Percentiles rank a stretch among this genome's conserved stretches.
Conservation (phyloP, 2,113 vertebrate genomes). For the Pollachius pollachius region DNA sequence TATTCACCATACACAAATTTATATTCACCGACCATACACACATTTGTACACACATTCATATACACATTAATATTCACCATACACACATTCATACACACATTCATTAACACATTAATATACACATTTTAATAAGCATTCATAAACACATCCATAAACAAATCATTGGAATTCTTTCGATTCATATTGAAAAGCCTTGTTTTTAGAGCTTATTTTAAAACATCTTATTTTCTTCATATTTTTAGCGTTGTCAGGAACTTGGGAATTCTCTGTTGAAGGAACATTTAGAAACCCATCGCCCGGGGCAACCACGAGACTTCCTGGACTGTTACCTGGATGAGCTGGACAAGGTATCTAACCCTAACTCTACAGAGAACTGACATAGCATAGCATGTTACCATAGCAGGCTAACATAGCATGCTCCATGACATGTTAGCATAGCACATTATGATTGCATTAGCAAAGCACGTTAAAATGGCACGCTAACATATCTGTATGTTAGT, state of each 20-base stretch:
- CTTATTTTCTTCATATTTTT: background rate
- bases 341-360: conserved; percentile 29
- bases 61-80: background rate
- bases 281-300: conserved; percentile 27
- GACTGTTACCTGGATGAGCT: conserved; percentile 42
- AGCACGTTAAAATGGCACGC: no score
- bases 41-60: background rate
- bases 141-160: background rate
- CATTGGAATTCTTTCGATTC: background rate
- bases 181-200: background rate
- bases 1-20: background rate
- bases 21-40: no score
- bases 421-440: background rate
- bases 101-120: background rate
- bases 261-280: conserved; percentile 5
- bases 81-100: no score
- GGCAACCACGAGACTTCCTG: conserved; percentile 24
- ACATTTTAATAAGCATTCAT: background rate
- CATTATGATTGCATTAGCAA: background rate
- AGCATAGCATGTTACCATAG: no score
- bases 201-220: background rate
- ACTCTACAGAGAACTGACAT: no score
- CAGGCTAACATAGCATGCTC: background rate
- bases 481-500: no score
- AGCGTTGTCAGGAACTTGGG: background rate